phyloP scores from a whole-genome alignment of 1,140 invertebrate genomes.

The Cardiocondyla obscurior region DNA sequence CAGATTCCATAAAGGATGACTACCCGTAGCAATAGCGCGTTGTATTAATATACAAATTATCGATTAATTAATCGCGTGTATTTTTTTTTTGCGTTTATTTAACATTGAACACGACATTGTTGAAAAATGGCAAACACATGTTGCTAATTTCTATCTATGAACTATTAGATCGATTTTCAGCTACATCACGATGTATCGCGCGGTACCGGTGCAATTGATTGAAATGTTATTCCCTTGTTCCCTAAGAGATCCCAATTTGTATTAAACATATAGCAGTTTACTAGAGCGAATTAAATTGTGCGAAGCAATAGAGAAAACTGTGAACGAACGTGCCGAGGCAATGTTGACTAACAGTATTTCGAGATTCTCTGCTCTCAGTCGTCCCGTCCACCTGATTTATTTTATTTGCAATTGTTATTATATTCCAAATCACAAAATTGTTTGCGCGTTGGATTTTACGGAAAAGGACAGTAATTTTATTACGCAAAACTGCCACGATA shows the following conservation, averaged over 20 bases:
- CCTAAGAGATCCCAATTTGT: slow-evolving; percentile 30
- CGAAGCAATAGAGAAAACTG: not conserved
- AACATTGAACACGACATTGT: not conserved
- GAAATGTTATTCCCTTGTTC: slow-evolving; percentile 49
- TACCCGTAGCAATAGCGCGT: not conserved
- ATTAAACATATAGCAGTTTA: slow-evolving; percentile 60
- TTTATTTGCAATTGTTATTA: not conserved
- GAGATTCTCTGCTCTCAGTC: slow-evolving; percentile 8
- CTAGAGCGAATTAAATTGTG: slow-evolving; percentile 60
- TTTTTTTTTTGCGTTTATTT: slow-evolving; percentile 2
- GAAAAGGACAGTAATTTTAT: slow-evolving; percentile 2
- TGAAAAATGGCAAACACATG: slow-evolving; percentile 4
- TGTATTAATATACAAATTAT: not conserved
- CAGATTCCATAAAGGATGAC: slow-evolving; percentile 51
- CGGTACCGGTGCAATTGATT: slow-evolving; percentile 57
- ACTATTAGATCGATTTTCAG: slow-evolving; percentile 23
- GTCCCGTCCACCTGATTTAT: slow-evolving; percentile 17
- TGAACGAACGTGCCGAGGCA: slow-evolving; percentile 39
- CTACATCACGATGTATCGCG: not conserved
- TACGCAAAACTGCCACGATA: not conserved
- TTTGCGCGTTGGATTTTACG: slow-evolving; percentile 16
- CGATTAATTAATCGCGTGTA: slow-evolving; percentile 19
- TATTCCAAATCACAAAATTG: slow-evolving; percentile 13
- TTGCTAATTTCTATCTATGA: slow-evolving; percentile 25
- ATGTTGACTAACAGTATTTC: slow-evolving; percentile 33